Evolutionary conservation across 2,113 vertebrate genomes (phyloP), one percentile per base, ranked within the genome.

Genomic region (Steatornis caripensis): DNA sequence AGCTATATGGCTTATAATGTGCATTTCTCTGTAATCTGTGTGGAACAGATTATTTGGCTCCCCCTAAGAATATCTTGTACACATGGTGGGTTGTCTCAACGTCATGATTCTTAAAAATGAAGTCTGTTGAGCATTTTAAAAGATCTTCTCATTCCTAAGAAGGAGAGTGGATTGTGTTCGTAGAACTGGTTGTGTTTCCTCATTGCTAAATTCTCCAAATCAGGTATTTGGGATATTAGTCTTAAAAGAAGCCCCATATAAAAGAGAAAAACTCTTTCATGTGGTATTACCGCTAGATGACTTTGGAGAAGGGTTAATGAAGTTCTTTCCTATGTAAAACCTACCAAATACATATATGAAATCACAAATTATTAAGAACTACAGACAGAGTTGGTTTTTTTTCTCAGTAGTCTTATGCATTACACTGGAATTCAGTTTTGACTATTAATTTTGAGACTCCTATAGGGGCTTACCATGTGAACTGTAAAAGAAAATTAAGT

Each of bases 401-500:
- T 95, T 68, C 86, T 86, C 84, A 49, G 2, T 54, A 91, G 65
- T 85, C 68, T 93, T 95, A 71, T 92, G 43, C 46, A 21, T 27
- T 92, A 87, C 94, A 90, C 90, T 90, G 65, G 30, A 87, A 75
- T 87, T 95, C 51, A 71, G 22, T 87, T 87, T 82, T 95, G 11
- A 23, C 37, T 75, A 18, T 41, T 41, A 70, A n/a, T 87, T 85
- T 84, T 65, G 84, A 81, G 86, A 92, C 84, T 97, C 95, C 39
- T 69, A 37, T 48, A n/a, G 87, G 75, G 93, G 58, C 83, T 91
- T 95, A 90, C 79, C 90, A 90, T 45, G 9, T 82, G 92, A 98
- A 96, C 87, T 53, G 5, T 94, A 94, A 94, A 93, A 94, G 76
- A 96, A 96, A 95, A 98, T 92, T 68, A 96, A 90, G 95, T 97